These are phyloP conservation scores for Ophioderma brevispina DNA, from an alignment of 35 echinoderm and acorn worm species.

Conservation along the genomic window DNA sequence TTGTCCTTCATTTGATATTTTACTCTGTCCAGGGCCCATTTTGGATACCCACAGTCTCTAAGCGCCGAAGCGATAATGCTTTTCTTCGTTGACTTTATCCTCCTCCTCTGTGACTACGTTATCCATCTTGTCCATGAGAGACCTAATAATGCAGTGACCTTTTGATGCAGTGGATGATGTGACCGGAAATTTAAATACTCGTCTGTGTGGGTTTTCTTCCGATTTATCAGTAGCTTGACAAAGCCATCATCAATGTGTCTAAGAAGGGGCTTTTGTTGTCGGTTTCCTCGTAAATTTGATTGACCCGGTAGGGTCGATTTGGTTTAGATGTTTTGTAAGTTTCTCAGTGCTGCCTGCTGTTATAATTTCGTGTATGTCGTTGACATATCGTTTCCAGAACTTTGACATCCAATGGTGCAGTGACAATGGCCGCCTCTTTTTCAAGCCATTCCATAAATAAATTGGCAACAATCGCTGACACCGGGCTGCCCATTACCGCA, in stretches of 20 bases:
- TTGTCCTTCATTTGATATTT: slow-evolving; percentile 6
- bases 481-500: slow-evolving; percentile 30
- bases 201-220: not conserved
- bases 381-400: slow-evolving; percentile 39
- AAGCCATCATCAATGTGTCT: not conserved
- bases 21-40: not conserved
- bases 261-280: not conserved
- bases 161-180: not conserved
- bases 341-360: not conserved
- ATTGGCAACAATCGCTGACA: slow-evolving; percentile 24
- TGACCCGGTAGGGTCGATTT: slow-evolving; percentile 33
- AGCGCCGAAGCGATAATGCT: not conserved
- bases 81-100: not conserved
- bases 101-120: not conserved
- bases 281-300: slow-evolving; percentile 25
- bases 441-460: no score
- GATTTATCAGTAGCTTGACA: not conserved
- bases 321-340: slow-evolving; percentile 35
- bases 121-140: not conserved
- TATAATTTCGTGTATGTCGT: slow-evolving; percentile 38
- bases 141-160: no score
- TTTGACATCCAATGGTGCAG: not conserved
- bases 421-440: not conserved
- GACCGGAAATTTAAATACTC: not conserved
- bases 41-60: no score